A percentile compares a stretch with the other conserved stretches of the same genome.
Evolutionary conservation across 1,140 invertebrate genomes (phyloP).

Genomic region (Cotesia glomerata): DNA sequence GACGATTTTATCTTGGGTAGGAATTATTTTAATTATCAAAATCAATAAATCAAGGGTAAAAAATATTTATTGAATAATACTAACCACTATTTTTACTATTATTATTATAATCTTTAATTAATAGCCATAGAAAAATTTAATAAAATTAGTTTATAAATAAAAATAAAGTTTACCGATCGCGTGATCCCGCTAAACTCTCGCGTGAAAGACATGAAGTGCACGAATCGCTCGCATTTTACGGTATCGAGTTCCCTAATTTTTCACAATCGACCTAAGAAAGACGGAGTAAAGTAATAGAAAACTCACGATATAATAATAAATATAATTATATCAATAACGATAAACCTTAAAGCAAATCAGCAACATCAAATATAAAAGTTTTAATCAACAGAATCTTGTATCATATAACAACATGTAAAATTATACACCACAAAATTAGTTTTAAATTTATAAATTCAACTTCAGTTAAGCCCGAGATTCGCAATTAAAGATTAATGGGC

Average conservation of each 20-base stretch:
- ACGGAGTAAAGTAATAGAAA: not conserved
- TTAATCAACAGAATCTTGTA: too few species aligned
- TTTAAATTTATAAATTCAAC: too few species aligned
- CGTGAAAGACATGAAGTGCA: constrained; percentile 18
- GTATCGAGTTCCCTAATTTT: constrained; percentile 18
- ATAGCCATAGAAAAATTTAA: not conserved
- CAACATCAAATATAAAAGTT: too few species aligned
- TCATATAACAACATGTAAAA: too few species aligned
- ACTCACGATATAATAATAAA: too few species aligned
- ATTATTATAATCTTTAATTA: not conserved
- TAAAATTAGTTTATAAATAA: not conserved
- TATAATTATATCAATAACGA: too few species aligned
- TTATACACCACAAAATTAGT: too few species aligned
- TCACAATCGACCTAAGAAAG: not conserved
- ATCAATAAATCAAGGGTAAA: too few species aligned
- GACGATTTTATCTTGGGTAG: not conserved
- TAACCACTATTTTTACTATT: not conserved
- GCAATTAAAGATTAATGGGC: too few species aligned
- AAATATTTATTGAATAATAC: not conserved
- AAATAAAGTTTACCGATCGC: constrained; percentile 2
- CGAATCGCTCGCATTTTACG: constrained; percentile 7
- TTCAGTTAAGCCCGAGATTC: too few species aligned
- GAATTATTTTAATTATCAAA: too few species aligned
- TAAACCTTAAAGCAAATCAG: too few species aligned
- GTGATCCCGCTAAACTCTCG: constrained; percentile 14